Evolutionary conservation across 1,140 invertebrate species (phyloP).

Genomic region (Ips nitidus): DNA sequence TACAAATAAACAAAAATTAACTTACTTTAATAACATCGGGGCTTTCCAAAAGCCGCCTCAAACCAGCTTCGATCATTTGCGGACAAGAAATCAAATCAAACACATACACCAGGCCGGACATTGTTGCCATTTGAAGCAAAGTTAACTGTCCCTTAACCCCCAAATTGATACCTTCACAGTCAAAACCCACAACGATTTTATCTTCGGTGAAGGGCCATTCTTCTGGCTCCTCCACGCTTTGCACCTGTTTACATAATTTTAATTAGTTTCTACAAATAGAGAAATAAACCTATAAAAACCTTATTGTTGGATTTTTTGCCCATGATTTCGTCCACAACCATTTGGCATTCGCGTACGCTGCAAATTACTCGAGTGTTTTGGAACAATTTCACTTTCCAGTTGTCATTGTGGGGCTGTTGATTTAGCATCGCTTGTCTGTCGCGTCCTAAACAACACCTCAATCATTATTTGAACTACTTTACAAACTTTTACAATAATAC

Average conservation of each 20-base stretch:
- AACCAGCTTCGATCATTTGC: constrained; percentile 75
- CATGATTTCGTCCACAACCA: constrained; percentile 78
- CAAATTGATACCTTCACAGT: constrained; percentile 90
- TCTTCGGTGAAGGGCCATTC: constrained; percentile 51
- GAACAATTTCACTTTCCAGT: constrained; percentile 78
- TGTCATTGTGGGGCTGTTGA: constrained; percentile 64
- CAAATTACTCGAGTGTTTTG: constrained; percentile 78
- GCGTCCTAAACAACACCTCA: constrained; percentile 48
- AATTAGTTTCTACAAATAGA: neutral
- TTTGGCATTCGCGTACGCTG: constrained; percentile 72
- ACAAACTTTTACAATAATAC: constrained; percentile 44
- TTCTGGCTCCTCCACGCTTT: neutral
- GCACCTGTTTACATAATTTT: neutral
- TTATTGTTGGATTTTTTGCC: constrained; percentile 29
- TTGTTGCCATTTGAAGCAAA: constrained; percentile 81
- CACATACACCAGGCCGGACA: constrained; percentile 76
- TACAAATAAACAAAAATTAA: neutral
- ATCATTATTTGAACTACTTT: too few species aligned
- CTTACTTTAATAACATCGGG: constrained; percentile 79
- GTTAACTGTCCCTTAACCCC: constrained; percentile 83
- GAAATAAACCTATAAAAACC: neutral
- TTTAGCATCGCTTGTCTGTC: constrained; percentile 65
- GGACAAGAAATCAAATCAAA: constrained; percentile 90
- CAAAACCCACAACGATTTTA: constrained; percentile 72
- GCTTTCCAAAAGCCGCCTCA: constrained; percentile 80